These are phyloP conservation scores for Subanguina moxae DNA, from an alignment of 1,140 invertebrate genomes.

Conservation along the genomic window DNA sequence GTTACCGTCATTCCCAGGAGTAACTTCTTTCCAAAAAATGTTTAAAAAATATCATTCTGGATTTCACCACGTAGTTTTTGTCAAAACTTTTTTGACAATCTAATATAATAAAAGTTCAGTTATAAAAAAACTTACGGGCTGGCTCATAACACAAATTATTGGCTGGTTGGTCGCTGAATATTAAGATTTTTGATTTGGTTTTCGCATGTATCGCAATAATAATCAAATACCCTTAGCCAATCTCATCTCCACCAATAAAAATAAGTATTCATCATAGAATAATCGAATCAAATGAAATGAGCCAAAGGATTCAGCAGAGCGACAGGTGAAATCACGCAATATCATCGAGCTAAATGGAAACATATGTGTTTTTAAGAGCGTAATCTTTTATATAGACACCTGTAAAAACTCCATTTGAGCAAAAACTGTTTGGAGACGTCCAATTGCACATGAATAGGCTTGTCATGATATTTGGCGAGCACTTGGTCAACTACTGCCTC, in stretches of 20 bases:
- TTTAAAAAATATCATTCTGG: no score
- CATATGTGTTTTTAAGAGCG: neutral
- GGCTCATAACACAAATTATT: slow-evolving; percentile 84
- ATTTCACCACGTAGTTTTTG: no score
- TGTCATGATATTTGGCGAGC: slow-evolving; percentile 5
- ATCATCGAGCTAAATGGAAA: slow-evolving; percentile 78
- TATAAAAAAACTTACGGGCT: slow-evolving; percentile 28
- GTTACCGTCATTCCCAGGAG: no score
- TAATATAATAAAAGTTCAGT: neutral
- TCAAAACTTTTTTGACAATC: no score
- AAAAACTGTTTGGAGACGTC: slow-evolving; percentile 74
- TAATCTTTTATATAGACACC: slow-evolving; percentile 62
- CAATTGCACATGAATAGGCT: slow-evolving; percentile 20
- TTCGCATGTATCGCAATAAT: no score
- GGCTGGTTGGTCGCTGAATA: slow-evolving; percentile 73
- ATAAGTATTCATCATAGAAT: slow-evolving; percentile 97
- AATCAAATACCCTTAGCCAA: slow-evolving; percentile 70
- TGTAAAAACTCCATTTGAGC: slow-evolving; percentile 98
- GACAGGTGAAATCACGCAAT: slow-evolving; percentile 84
- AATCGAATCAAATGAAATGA: slow-evolving; percentile 96
- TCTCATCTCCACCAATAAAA: slow-evolving; percentile 93
- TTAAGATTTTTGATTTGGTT: no score
- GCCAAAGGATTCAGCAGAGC: slow-evolving; percentile 94
- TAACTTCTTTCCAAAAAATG: no score
- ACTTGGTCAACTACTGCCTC: slow-evolving; percentile 64